A percentile compares a stretch with the other conserved stretches of the same genome.
These are phyloP conservation scores for Poecilia velifera DNA, from an alignment of 2,797 vertebrate species.

Conservation along the genomic window DNA sequence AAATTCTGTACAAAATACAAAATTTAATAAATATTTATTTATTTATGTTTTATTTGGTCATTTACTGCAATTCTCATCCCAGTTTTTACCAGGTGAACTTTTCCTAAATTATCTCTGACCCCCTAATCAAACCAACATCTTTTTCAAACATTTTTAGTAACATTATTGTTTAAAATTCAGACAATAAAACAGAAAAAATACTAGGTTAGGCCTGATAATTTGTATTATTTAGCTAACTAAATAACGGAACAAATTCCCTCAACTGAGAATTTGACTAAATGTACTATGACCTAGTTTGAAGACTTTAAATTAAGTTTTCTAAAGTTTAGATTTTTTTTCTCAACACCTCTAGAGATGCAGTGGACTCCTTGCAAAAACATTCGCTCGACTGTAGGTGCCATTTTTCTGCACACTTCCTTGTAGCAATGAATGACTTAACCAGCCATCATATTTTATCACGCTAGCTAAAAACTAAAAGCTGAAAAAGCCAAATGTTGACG, in stretches of 20 bases:
- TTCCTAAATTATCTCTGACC: background rate
- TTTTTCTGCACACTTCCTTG: background rate
- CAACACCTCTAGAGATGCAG: background rate
- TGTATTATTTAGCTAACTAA: background rate
- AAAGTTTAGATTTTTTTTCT: background rate
- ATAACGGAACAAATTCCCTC: background rate
- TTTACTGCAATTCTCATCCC: background rate
- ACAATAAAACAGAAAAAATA: background rate
- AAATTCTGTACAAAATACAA: background rate
- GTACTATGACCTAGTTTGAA: background rate
- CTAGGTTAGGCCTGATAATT: background rate
- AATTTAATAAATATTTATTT: background rate
- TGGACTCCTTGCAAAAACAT: background rate
- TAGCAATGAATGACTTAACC: background rate
- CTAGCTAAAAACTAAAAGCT: background rate
- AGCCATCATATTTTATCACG: background rate
- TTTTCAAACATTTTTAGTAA: background rate
- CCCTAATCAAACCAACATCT: background rate
- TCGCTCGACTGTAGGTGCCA: background rate
- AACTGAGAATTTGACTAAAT: background rate
- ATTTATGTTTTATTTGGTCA: background rate
- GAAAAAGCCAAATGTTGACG: background rate
- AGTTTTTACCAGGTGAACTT: background rate
- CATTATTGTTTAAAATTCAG: background rate
- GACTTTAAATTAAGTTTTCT: background rate